These are phyloP conservation scores for Fopius arisanus DNA, from an alignment of 1,140 invertebrate species.

Conservation along the genomic window DNA sequence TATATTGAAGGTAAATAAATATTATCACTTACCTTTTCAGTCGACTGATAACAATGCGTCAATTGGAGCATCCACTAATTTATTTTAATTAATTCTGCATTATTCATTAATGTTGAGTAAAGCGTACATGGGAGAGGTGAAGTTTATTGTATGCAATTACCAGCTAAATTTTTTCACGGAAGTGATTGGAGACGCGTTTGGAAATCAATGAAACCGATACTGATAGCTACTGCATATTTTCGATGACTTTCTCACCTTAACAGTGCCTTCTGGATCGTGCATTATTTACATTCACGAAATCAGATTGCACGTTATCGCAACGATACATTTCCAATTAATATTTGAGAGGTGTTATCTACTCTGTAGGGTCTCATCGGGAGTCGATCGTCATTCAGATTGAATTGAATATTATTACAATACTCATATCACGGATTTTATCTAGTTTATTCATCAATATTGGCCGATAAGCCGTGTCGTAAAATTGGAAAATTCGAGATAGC, in stretches of 20 bases:
- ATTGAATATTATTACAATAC: not conserved
- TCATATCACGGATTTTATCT: too few species aligned
- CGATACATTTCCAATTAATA: not conserved
- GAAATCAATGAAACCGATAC: not conserved
- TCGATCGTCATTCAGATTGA: not conserved
- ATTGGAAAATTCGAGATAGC: too few species aligned
- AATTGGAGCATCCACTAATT: not conserved
- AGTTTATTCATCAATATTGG: too few species aligned
- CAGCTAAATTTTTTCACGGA: not conserved
- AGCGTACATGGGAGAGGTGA: not conserved
- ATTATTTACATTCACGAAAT: not conserved
- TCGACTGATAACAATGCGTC: not conserved
- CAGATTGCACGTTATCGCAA: not conserved
- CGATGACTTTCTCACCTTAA: not conserved
- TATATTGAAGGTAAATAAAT: not conserved
- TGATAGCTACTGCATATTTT: not conserved
- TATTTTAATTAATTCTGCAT: not conserved
- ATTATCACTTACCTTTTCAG: not conserved
- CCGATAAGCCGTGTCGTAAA: too few species aligned
- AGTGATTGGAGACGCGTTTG: not conserved
- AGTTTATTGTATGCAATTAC: not conserved
- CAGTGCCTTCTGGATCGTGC: not conserved
- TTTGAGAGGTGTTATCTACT: not conserved
- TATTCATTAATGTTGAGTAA: not conserved
- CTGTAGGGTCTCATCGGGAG: not conserved